Percentiles rank a stretch among this genome's conserved stretches.
phyloP scores from a whole-genome alignment of 2,797 vertebrate species.

The Geotrypetes seraphini region DNA sequence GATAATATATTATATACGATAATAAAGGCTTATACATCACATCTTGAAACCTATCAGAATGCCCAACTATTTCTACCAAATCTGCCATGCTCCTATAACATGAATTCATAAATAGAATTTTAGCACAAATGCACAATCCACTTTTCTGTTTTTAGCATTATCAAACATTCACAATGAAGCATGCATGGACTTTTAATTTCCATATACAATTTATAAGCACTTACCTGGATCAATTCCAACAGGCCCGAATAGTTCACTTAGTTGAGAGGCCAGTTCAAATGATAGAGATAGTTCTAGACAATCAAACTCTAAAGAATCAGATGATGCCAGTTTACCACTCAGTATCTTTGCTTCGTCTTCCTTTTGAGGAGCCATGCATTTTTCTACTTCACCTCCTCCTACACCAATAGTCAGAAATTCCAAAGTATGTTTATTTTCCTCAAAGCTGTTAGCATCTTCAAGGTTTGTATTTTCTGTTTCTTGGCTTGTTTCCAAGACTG shows the following conservation, averaged over 20 bases:
- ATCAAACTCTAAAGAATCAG: conserved; percentile 64
- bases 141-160: too few species aligned
- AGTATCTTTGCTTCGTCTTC: conserved; percentile 16
- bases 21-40: too few species aligned
- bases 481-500: neutral
- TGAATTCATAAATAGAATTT: too few species aligned
- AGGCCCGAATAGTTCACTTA: conserved; percentile 91
- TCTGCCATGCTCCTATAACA: too few species aligned
- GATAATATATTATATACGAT: too few species aligned
- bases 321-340: conserved; percentile 10
- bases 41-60: too few species aligned
- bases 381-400: conserved; percentile 16
- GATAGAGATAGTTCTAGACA: conserved; percentile 80
- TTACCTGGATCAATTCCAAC: conserved; percentile 90
- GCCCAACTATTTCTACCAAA: too few species aligned
- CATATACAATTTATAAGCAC: conserved; percentile 1
- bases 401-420: neutral
- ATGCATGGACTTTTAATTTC: too few species aligned
- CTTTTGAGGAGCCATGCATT: neutral
- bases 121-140: too few species aligned
- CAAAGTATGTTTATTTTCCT: too few species aligned
- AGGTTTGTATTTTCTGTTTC: conserved; percentile 1
- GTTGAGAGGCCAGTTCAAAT: conserved; percentile 84
- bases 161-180: neutral
- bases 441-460: too few species aligned